These are phyloP conservation scores for Acomys russatus DNA, from an alignment of 2,797 vertebrate genomes.

Conservation along the genomic window DNA sequence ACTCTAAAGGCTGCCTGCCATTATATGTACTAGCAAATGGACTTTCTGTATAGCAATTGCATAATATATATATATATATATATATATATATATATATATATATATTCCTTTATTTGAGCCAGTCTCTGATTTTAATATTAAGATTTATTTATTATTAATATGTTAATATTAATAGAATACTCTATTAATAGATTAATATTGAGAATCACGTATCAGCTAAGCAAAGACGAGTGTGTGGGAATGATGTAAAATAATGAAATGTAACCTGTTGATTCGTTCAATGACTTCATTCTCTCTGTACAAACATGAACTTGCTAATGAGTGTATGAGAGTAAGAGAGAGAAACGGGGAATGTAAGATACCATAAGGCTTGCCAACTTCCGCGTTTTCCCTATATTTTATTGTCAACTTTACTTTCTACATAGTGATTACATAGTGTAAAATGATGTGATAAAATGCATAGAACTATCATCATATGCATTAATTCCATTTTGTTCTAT, in stretches of 20 bases:
- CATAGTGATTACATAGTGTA: background rate
- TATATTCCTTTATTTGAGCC: background rate
- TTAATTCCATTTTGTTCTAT: background rate
- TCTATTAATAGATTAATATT: too few relatives aligned
- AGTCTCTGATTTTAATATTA: background rate
- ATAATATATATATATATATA: background rate
- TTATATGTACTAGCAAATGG: background rate
- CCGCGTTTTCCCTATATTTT: too few relatives aligned
- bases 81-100: too few relatives aligned
- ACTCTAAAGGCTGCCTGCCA: background rate
- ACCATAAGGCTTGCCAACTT: background rate
- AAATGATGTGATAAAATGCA: background rate
- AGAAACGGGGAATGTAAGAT: background rate
- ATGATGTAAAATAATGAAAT: background rate
- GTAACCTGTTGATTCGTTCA: background rate
- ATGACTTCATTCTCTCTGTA: background rate
- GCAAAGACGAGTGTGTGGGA: background rate
- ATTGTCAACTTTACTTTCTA: background rate
- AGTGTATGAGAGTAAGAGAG: background rate
- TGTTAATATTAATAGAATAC: too few relatives aligned
- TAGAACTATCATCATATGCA: background rate
- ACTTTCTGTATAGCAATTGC: background rate
- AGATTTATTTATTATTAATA: too few relatives aligned
- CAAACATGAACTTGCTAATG: background rate
- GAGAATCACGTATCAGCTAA: background rate